Evolutionary conservation across 2,888 invertebrate genomes (phyloP).

Genomic region (Chrysolina haemoptera): DNA sequence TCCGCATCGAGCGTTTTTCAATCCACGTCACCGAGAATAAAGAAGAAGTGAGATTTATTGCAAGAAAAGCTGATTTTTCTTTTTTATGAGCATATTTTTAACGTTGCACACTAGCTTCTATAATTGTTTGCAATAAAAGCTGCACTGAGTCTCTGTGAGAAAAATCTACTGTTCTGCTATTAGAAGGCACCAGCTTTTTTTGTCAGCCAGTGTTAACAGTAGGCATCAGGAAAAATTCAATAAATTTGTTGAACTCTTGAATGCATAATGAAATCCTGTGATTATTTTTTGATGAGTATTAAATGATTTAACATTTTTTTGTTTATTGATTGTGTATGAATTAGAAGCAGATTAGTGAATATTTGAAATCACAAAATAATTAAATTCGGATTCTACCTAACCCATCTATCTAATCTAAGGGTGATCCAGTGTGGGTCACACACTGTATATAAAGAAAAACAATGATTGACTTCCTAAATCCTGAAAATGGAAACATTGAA

Average conservation of each 20-base stretch:
- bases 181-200: conserved; percentile 8
- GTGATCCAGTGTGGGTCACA: too few relatives aligned
- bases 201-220: not conserved
- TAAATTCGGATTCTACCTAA: too few relatives aligned
- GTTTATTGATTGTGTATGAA: not conserved
- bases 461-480: too few relatives aligned
- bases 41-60: conserved; percentile 80
- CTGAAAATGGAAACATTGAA: too few relatives aligned
- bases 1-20: conserved; percentile 97
- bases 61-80: not conserved
- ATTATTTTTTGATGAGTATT: conserved; percentile 13
- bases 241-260: not conserved
- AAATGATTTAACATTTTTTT: not conserved
- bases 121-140: not conserved
- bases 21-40: conserved; percentile 89
- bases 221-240: not conserved
- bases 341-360: too few relatives aligned
- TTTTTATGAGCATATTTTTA: conserved; percentile 1
- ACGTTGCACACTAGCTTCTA: conserved; percentile 3
- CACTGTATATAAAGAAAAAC: too few relatives aligned
- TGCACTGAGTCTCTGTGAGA: not conserved
- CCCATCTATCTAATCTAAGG: too few relatives aligned
- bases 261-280: not conserved
- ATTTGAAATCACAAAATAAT: too few relatives aligned
- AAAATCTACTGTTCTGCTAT: not conserved